Base-by-base conservation (phyloP, 35 echinoderm and acorn worm species). In the Lytechinus variegatus region DNA sequence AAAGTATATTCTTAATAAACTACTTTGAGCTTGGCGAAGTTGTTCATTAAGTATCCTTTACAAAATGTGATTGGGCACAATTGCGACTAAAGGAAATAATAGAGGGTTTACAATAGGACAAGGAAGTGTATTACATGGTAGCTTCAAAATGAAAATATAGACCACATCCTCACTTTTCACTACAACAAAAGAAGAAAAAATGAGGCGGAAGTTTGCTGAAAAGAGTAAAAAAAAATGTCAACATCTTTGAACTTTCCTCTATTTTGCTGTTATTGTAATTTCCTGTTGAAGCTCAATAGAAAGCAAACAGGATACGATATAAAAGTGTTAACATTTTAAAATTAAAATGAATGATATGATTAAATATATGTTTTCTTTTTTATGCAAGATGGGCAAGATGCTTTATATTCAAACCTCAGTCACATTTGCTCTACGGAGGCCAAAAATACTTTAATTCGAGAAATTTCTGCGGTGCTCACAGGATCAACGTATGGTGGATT, bases 181-280 rank as follows among this genome's bases (percentile, higher is more conserved):
- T 79, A 6, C 66, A 79, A 79, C 66, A 79, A 79, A 79, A 79
- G 19, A 79, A 24, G 66, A 79, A 24, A 16, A 79, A 79, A n/a
- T 79, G 21, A 79, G n/a, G 66, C 66, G 66, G 66, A 79, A 79
- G 66, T 79, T 79, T 79, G 66, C 66, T 79, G 66, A n/a, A 79
- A 24, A 16, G 19, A 79, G 66, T 79, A 5, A 79, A 24, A 5
- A 79, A 24, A 79, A 79, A 79, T 79, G 66, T 24, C 66, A 79
- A n/a, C 66, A 79, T 19, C 66, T 79, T 79, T 79, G 66, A 79
- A 79, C 66, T 79, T 79, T 79, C 66, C 66, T 79, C 66, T 24
- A 79, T 79, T 79, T 79, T 7, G 21, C 66, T 79, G 66, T 16
- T 24, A 79, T 79, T 79, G 66, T 79, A 24, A 79, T 79, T 79